A percentile compares a stretch with the other conserved stretches of the same genome.
phyloP scores from a whole-genome alignment of 2,113 vertebrate species.

The Columba janthina region DNA sequence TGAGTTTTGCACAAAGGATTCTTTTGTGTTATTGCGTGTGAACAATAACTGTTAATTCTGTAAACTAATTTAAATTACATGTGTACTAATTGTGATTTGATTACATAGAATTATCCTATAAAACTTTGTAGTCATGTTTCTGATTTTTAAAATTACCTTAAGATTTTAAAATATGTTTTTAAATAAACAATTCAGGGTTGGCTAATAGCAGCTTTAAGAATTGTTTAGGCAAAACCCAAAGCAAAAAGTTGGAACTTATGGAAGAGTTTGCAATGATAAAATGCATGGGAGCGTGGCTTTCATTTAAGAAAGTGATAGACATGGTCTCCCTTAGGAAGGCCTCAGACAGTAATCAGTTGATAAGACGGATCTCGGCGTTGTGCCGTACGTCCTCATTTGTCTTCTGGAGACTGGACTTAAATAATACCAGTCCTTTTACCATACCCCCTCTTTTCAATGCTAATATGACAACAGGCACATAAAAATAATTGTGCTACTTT shows the following conservation, averaged over 20 bases:
- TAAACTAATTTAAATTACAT: neutral
- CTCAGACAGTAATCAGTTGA: neutral
- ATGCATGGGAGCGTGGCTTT: neutral
- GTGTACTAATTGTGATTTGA: neutral
- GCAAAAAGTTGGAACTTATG: neutral
- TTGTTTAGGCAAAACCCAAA: neutral
- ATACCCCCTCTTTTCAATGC: neutral
- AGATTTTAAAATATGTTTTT: neutral
- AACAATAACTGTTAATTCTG: neutral
- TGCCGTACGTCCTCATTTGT: neutral
- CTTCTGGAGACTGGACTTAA: neutral
- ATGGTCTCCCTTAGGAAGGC: neutral
- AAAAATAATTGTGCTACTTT: neutral
- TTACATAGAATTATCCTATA: neutral
- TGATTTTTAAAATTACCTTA: neutral
- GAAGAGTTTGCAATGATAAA: neutral
- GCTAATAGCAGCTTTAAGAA: neutral
- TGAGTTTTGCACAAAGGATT: neutral
- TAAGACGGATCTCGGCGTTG: neutral
- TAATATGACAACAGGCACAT: neutral
- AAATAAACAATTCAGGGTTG: neutral
- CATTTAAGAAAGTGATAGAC: neutral
- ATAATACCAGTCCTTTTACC: neutral
- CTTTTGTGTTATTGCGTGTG: neutral
- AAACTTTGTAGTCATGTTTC: neutral